These are phyloP conservation scores for Sitta europaea DNA, from an alignment of 2,113 vertebrate genomes.

Conservation along the genomic window DNA sequence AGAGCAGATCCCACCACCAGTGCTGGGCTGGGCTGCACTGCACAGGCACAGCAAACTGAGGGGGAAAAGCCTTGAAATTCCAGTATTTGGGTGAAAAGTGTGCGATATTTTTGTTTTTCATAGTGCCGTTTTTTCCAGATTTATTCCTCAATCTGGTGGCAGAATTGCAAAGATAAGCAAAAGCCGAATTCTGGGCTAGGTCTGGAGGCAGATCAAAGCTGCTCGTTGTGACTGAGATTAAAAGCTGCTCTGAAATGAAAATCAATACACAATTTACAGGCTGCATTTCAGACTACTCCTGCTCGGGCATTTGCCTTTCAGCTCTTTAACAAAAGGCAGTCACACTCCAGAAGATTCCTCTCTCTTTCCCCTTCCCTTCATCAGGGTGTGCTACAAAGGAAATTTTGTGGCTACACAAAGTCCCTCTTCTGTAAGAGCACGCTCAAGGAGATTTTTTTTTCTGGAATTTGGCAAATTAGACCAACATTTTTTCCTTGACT, in stretches of 20 bases:
- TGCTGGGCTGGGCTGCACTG: background rate
- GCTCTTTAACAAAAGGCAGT: background rate
- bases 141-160: background rate
- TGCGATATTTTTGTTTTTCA: background rate
- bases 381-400: background rate
- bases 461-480: background rate
- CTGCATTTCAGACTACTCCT: background rate
- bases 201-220: background rate
- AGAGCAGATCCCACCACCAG: background rate
- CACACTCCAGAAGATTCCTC: background rate
- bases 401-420: background rate
- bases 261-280: background rate
- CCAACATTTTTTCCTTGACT: background rate
- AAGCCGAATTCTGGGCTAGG: background rate
- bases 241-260: background rate
- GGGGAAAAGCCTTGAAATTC: background rate
- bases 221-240: background rate
- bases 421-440: background rate
- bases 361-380: background rate
- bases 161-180: background rate
- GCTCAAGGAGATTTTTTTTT: background rate
- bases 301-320: background rate
- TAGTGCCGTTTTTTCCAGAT: background rate
- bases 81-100: background rate
- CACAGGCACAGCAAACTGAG: background rate